Percentiles rank a stretch among this genome's conserved stretches.
Conservation (phyloP, 2,888 invertebrate species). For the Drosophila meridionalis region DNA sequence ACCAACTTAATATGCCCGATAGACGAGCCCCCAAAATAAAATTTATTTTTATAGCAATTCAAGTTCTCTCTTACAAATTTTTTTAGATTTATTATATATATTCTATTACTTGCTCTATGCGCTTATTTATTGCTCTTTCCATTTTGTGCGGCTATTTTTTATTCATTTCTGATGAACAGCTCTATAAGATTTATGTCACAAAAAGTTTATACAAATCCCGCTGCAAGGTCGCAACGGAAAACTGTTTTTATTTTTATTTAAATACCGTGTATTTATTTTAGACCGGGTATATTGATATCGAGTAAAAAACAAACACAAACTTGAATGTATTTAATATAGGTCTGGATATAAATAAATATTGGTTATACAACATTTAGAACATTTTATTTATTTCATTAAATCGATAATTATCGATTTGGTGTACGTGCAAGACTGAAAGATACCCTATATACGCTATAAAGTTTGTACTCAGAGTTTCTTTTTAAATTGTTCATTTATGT, state of each 20-base stretch:
- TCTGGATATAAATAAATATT: too few relatives aligned
- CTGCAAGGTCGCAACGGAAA: constrained; percentile 60
- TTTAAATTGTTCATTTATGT: too few relatives aligned
- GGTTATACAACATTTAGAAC: too few relatives aligned
- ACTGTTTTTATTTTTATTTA: constrained; percentile 21
- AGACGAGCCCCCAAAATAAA: constrained; percentile 57
- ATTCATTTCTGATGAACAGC: constrained; percentile 9
- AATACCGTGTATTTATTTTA: constrained; percentile 2
- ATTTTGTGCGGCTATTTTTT: not conserved
- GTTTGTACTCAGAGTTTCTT: too few relatives aligned
- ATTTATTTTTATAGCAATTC: constrained; percentile 6
- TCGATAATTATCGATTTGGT: too few relatives aligned
- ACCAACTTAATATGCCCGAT: not conserved
- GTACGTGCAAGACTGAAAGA: too few relatives aligned
- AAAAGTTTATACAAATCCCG: constrained; percentile 26
- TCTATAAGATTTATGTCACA: constrained; percentile 25
- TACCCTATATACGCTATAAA: too few relatives aligned
- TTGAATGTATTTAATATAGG: not conserved
- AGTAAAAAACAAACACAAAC: too few relatives aligned
- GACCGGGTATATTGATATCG: not conserved
- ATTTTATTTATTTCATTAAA: too few relatives aligned
- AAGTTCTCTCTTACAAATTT: constrained; percentile 2
- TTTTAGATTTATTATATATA: constrained; percentile 7
- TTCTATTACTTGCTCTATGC: constrained; percentile 18
- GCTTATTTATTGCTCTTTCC: constrained; percentile 50